phyloP scores from a whole-genome alignment of 2,888 invertebrate species.

The Archips xylosteana region DNA sequence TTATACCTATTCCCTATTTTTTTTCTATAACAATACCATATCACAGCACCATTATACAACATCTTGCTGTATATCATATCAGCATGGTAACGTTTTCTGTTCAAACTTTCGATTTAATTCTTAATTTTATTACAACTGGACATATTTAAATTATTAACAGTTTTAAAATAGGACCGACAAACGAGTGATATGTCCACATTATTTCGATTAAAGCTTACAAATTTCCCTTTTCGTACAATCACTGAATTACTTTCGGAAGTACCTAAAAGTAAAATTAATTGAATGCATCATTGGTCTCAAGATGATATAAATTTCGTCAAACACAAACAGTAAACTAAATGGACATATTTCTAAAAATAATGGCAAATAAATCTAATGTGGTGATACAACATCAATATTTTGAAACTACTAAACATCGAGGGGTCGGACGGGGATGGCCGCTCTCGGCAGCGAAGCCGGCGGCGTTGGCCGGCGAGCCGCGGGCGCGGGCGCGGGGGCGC shows the following conservation, averaged over 20 bases:
- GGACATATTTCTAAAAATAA: conserved; percentile 53
- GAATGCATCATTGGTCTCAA: conserved; percentile 44
- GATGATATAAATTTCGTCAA: conserved; percentile 38
- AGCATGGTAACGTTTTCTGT: conserved; percentile 61
- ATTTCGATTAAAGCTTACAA: conserved; percentile 71
- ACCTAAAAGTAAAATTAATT: conserved; percentile 2
- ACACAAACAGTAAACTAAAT: conserved; percentile 54
- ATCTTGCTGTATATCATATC: conserved; percentile 60
- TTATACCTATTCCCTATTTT: conserved; percentile 51
- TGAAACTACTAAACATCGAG: conserved; percentile 66
- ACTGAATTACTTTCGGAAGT: conserved; percentile 26
- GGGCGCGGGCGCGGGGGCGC: conserved; percentile 24
- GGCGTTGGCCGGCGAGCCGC: conserved; percentile 40
- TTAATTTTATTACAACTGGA: conserved; percentile 62
- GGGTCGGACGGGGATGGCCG: conserved; percentile 64
- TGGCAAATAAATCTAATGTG: conserved; percentile 65
- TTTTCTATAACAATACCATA: conserved; percentile 69
- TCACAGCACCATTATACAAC: conserved; percentile 72
- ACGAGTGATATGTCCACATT: conserved; percentile 71
- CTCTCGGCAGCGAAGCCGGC: conserved; percentile 45
- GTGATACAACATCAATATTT: conserved; percentile 66
- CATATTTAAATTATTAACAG: conserved; percentile 50
- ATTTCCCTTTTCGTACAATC: conserved; percentile 52
- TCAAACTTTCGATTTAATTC: conserved; percentile 48
- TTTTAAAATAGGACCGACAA: conserved; percentile 52